Evolutionary conservation across 2,113 vertebrate genomes (phyloP).

Genomic region (Lepus americanus): DNA sequence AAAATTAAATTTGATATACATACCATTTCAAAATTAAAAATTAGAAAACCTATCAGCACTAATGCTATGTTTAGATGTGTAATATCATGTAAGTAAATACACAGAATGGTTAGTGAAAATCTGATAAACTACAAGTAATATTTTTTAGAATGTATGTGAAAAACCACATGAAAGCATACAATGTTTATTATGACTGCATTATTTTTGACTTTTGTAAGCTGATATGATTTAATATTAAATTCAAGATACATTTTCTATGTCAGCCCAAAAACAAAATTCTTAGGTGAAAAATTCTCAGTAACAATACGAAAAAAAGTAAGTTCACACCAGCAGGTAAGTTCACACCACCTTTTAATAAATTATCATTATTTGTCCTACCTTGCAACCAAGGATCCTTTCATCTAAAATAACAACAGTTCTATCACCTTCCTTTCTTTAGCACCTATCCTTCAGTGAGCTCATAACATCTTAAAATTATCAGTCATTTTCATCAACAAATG

Average conservation of each 20-base stretch:
- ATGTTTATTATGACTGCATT: not conserved
- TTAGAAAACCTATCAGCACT: conserved; percentile 2
- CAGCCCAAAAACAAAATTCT: conserved; percentile 57
- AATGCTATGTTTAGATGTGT: not conserved
- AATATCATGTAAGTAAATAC: not conserved
- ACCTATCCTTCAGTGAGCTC: conserved; percentile 50
- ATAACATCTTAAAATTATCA: conserved; percentile 43
- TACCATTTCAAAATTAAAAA: conserved; percentile 41
- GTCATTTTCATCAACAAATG: conserved; percentile 60
- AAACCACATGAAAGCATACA: not conserved
- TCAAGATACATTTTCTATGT: conserved; percentile 26
- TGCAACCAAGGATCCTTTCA: conserved; percentile 44
- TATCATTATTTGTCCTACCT: not conserved
- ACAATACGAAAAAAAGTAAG: conserved; percentile 43
- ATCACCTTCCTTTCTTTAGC: conserved; percentile 64
- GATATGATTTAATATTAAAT: conserved; percentile 17
- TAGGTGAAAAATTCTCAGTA: conserved; percentile 63
- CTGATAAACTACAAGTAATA: not conserved
- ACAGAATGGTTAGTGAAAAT: conserved; percentile 20
- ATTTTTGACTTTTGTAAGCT: conserved; percentile 11
- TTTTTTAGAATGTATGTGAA: not conserved
- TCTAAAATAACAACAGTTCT: conserved; percentile 51
- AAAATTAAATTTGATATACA: conserved; percentile 38
- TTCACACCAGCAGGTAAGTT: conserved; percentile 41
- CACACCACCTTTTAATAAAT: conserved; percentile 42